Evolutionary conservation across 2,888 invertebrate genomes (phyloP).

Genomic region (Tipula lateralis): DNA sequence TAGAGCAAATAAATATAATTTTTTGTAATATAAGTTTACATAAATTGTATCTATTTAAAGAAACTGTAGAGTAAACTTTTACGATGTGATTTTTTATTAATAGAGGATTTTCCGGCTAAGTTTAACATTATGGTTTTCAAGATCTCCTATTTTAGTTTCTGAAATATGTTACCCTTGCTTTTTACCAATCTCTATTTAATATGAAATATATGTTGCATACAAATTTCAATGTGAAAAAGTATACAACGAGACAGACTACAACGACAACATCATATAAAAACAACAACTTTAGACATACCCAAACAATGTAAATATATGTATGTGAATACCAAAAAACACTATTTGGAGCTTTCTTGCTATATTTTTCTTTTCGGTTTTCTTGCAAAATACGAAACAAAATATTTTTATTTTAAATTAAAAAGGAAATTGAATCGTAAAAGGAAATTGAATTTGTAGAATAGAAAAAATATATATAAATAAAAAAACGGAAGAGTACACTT

Average conservation of each 20-base stretch:
- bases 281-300: not conserved
- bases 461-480: not conserved
- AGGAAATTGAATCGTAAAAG: not conserved
- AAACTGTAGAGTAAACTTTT: too few relatives aligned
- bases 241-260: not conserved
- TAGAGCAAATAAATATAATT: too few relatives aligned
- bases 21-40: too few relatives aligned
- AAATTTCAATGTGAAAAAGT: not conserved
- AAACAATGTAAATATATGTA: not conserved
- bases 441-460: conserved; percentile 2
- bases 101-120: too few relatives aligned
- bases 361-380: not conserved
- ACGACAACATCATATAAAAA: not conserved
- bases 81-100: too few relatives aligned
- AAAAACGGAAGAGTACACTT: not conserved
- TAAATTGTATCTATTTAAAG: too few relatives aligned
- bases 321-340: not conserved
- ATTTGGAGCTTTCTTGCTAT: not conserved
- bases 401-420: not conserved
- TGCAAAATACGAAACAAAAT: not conserved
- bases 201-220: not conserved
- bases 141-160: too few relatives aligned
- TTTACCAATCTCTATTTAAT: too few relatives aligned
- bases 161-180: too few relatives aligned
- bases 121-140: too few relatives aligned